Conservation (phyloP, 1,140 invertebrate genomes). For the Polypedilum pembai region DNA sequence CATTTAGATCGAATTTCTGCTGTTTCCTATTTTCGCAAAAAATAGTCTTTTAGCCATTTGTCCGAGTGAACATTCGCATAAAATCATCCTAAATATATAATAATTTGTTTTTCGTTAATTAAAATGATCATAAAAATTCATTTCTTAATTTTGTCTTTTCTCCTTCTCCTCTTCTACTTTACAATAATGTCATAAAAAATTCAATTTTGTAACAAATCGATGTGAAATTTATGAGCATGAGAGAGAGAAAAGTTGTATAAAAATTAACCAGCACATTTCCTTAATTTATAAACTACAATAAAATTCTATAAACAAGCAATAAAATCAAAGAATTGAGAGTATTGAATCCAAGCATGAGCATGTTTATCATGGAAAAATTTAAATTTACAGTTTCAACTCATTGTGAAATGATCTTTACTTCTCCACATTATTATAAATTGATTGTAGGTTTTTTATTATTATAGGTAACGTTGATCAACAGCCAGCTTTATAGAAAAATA, state of each 20-base stretch:
- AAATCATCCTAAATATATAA: too few species aligned
- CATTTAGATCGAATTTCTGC: too few species aligned
- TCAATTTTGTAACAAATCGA: background rate
- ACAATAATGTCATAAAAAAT: background rate
- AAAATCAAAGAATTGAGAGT: background rate
- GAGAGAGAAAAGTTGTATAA: too few species aligned
- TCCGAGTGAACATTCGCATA: too few species aligned
- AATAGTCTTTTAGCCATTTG: too few species aligned
- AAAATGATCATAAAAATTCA: too few species aligned
- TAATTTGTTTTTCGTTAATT: too few species aligned
- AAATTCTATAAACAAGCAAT: conserved; percentile 7
- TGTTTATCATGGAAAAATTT: too few species aligned
- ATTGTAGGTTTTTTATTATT: conserved; percentile 14
- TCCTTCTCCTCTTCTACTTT: too few species aligned
- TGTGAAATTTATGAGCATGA: background rate
- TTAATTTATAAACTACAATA: background rate
- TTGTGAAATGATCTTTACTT: background rate
- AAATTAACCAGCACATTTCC: background rate
- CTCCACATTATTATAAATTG: background rate
- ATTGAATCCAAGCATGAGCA: background rate
- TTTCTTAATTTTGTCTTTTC: too few species aligned
- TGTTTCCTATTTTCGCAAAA: too few species aligned
- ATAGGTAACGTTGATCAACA: background rate
- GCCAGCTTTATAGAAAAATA: background rate
- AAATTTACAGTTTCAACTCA: background rate